Evolutionary conservation across 2,113 vertebrate species (phyloP), one percentile per base, ranked within the genome.

Genomic region (Meriones unguiculatus): DNA sequence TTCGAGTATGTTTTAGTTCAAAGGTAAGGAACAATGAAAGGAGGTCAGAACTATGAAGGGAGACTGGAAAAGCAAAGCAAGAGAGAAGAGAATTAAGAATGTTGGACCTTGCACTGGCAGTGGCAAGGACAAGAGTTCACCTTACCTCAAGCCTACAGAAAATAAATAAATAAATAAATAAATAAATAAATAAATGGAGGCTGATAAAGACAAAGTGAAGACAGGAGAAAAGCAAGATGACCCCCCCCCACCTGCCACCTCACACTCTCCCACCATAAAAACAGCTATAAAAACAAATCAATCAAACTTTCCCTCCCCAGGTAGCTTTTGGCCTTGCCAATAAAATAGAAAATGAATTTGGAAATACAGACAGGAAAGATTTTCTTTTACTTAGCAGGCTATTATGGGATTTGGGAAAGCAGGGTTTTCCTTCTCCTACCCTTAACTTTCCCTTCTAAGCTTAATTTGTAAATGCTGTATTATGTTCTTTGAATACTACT

Each of bases 261-360:
- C 11, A 57, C 57, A 57, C 57, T 57, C 57, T 14, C 54, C 57
- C 57, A 57, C 2, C 57, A 57, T 57, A 91, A 70, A 92, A 77
- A 65, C 46, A 72, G 41, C 52, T 72, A 18, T 12, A 81, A 90
- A 95, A 95, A 87, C 10, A 78, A 78, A 78, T 24, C 67, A 84
- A 46, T 90, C 67, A 87, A 92, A 46, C 10, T 62, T 72, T 67
- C 17, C 24, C 92, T 92, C 50, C 84, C 50, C 57, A 3, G 82
- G 30, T 85, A 32, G 22, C 72, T 77, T 65, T 46, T 86, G 38
- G 54, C 28, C 24, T 97, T 84, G 77, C 76, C 70, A 15, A 28
- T 81, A 72, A 59, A 91, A 52, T 78, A 96, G 54, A 93, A 95
- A 89, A 25, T 92, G 69, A 80, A 96, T 78, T 89, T 89, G 75